Conservation (phyloP, 2,797 vertebrate genomes). For the Pogoniulus pusillus region DNA sequence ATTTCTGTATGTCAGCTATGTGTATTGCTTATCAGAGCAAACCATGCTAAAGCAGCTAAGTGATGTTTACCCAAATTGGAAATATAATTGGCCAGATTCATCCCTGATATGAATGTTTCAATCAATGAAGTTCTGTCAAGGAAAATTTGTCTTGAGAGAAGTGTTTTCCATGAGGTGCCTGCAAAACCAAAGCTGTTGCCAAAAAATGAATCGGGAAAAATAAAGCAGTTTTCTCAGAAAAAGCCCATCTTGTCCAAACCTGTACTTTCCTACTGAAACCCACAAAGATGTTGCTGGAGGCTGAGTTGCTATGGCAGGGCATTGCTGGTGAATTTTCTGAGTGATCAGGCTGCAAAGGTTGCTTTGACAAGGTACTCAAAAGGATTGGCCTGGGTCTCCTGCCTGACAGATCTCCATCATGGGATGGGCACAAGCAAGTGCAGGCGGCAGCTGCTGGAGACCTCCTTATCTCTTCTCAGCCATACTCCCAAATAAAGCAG, state of each 20-base stretch:
- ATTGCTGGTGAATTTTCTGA: not conserved
- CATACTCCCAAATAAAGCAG: not conserved
- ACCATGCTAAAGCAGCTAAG: not conserved
- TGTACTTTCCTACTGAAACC: not conserved
- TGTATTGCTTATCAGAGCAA: constrained; percentile 10
- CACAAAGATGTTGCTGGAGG: not conserved
- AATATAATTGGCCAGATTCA: not conserved
- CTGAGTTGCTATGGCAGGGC: not conserved
- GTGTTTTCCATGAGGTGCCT: not conserved
- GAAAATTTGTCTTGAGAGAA: not conserved
- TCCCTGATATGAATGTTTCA: not conserved
- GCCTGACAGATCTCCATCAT: rapidly evolving
- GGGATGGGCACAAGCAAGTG: not conserved
- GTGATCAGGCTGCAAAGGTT: not conserved
- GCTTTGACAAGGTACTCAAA: not conserved
- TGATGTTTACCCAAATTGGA: not conserved
- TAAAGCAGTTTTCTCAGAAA: not conserved
- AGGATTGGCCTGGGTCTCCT: not conserved
- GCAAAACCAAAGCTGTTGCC: not conserved
- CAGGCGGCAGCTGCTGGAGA: not conserved
- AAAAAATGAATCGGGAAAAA: constrained; percentile 13
- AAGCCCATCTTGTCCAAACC: not conserved
- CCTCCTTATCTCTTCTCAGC: not conserved
- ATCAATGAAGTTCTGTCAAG: not conserved
- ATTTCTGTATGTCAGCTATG: not conserved